Conservation (phyloP, 2,797 vertebrate species). For the Coreius guichenoti region DNA sequence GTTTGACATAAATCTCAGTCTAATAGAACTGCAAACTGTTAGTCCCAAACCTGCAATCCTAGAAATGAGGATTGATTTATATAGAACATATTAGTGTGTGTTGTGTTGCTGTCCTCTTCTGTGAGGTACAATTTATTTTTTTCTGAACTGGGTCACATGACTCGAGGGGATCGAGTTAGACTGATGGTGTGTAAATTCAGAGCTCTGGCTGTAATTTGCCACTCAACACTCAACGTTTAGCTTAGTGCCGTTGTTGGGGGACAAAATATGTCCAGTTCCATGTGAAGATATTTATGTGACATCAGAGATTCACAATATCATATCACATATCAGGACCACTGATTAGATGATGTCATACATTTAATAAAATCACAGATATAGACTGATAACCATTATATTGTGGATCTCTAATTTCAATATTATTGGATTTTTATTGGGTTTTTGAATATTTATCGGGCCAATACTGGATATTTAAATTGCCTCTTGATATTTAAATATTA, state of each 20-base stretch:
- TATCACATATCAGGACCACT: not conserved
- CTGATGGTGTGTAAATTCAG: constrained; percentile 22
- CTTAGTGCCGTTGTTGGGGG: constrained; percentile 7
- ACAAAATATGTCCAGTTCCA: no score
- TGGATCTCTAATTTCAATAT: not conserved
- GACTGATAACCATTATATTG: not conserved
- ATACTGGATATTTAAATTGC: not conserved
- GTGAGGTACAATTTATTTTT: not conserved
- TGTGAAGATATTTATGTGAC: not conserved
- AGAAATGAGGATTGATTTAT: not conserved
- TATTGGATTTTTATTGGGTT: not conserved
- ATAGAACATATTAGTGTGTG: not conserved
- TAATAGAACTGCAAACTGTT: not conserved
- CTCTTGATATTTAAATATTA: not conserved
- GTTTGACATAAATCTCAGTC: constrained; percentile 4
- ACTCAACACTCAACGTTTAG: constrained; percentile 20
- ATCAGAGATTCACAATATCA: not conserved
- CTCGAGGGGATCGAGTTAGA: constrained; percentile 35
- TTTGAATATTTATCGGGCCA: not conserved
- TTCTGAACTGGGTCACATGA: constrained; percentile 42
- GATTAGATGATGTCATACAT: not conserved
- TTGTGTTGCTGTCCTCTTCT: not conserved
- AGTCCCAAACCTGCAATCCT: not conserved
- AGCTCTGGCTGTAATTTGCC: constrained; percentile 35
- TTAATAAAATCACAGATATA: not conserved